These are phyloP conservation scores for Lagodon rhomboides DNA, from an alignment of 2,797 vertebrate genomes.

Conservation along the genomic window DNA sequence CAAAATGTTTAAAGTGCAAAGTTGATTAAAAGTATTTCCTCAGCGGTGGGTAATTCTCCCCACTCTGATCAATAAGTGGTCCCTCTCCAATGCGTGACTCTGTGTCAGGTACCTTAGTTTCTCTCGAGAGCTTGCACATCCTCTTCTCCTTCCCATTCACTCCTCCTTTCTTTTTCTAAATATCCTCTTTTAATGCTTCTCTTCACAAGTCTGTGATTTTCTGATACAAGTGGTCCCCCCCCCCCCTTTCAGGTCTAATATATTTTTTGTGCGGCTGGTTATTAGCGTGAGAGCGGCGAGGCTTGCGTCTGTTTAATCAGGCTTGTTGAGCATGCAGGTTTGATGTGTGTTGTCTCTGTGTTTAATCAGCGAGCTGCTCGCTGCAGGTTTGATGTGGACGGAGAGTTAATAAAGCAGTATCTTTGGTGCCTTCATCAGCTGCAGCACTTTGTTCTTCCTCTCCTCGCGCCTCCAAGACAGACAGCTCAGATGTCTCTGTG, in stretches of 20 bases:
- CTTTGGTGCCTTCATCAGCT: conserved; percentile 83
- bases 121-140: conserved; percentile 40
- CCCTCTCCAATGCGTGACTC: conserved; percentile 77
- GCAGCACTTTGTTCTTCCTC: conserved; percentile 78
- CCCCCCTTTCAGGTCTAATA: conserved; percentile 55
- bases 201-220: conserved; percentile 73
- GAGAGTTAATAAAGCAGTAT: conserved; percentile 87
- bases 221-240: conserved; percentile 67
- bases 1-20: conserved; percentile 54
- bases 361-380: conserved; percentile 82
- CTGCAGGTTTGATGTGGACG: conserved; percentile 88
- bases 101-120: conserved; percentile 71
- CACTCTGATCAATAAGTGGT: conserved; percentile 80
- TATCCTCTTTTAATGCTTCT: conserved; percentile 76
- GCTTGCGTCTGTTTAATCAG: conserved; percentile 83
- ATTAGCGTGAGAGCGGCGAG: conserved; percentile 78
- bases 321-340: conserved; percentile 81
- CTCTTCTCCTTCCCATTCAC: conserved; percentile 49
- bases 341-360: conserved; percentile 87
- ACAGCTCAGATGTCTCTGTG: conserved; percentile 48
- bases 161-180: conserved; percentile 63
- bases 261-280: conserved; percentile 72
- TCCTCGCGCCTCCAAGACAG: conserved; percentile 58
- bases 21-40: conserved; percentile 70
- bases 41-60: conserved; percentile 54